Base-by-base conservation (phyloP, 1,140 invertebrate species). In the Dicyema japonicum region DNA sequence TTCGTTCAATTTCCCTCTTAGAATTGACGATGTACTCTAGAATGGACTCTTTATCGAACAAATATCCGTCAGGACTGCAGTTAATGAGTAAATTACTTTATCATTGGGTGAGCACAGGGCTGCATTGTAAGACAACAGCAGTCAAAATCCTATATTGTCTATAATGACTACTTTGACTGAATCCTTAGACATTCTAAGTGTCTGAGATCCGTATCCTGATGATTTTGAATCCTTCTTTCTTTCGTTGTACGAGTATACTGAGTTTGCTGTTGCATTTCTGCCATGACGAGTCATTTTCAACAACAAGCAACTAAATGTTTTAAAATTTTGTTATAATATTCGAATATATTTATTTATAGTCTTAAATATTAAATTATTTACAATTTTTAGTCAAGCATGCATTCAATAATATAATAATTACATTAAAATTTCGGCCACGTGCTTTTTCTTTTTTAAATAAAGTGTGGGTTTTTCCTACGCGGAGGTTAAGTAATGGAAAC, bases 171-270 rank as follows among this genome's bases (percentile, higher is more conserved):
- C 46, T 47, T 88, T 88, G 1, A 94, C 62, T 1, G 80, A 82
- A 60, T 94, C 85, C 49, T 82, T 85, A 3, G 78, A 76, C 22
- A 92, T 57, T 39, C 85, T 56, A 41, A 47, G 37, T 21, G 42
- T 38, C 29, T 54, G 41, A 9, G 50, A 51, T 4, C 60, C 60
- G 42, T 59, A 62, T 61, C 75, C 75, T n/a, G 72, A 78, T 11
- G 67, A 63, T 26, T 66, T 61, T 5, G 74, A 72, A 44, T 97
- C 88, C 42, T 80, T 88, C 43, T 80, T 70, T 44, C 82, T 78
- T 44, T 97, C 88, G 42, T 88, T 71, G 42, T 94, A 94, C 0
- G 80, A 85, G 43, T 97, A 97, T 18, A 92, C 80, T 13, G 78
- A 74, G 29, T 78, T 75, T 9, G 82, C 82, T 2, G 88, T 97